Conservation (phyloP, 1,140 invertebrate species). For the Hypothenemus hampei region DNA sequence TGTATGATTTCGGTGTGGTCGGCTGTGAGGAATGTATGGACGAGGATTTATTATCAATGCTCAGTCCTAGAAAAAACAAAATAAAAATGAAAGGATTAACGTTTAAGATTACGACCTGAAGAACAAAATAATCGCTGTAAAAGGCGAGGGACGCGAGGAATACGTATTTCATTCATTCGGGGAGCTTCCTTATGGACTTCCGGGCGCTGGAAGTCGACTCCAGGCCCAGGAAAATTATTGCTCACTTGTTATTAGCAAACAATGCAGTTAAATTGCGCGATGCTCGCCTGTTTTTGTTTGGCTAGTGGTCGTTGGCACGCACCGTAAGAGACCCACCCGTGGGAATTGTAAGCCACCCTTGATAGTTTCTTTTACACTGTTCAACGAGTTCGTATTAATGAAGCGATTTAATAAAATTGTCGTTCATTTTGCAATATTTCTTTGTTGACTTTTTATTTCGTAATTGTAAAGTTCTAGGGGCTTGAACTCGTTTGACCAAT, state of each 20-base stretch:
- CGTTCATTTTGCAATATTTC: too few species aligned
- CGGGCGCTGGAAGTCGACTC: constrained; percentile 21
- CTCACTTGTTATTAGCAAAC: constrained; percentile 35
- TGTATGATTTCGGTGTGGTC: constrained; percentile 38
- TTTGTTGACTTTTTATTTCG: too few species aligned
- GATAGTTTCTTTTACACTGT: too few species aligned
- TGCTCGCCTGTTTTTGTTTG: constrained; percentile 36
- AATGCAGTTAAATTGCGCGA: constrained; percentile 39
- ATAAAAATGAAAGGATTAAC: not conserved
- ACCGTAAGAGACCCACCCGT: constrained; percentile 35
- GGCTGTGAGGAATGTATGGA: constrained; percentile 36
- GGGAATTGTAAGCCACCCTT: constrained; percentile 34
- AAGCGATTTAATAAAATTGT: too few species aligned
- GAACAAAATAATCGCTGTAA: not conserved
- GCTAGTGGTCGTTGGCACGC: constrained; percentile 40
- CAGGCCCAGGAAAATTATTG: constrained; percentile 23
- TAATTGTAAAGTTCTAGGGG: too few species aligned
- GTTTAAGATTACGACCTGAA: not conserved
- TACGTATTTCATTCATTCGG: not conserved
- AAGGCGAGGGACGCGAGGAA: not conserved
- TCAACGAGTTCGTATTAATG: too few species aligned
- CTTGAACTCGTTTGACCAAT: too few species aligned
- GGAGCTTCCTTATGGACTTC: constrained; percentile 16
- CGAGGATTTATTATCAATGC: constrained; percentile 40
- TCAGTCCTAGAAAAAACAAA: constrained; percentile 31